Percentiles rank a stretch among this genome's conserved stretches.
These are phyloP conservation scores for Eptatretus atami DNA, from an alignment of 2,797 vertebrate genomes.

Conservation along the genomic window DNA sequence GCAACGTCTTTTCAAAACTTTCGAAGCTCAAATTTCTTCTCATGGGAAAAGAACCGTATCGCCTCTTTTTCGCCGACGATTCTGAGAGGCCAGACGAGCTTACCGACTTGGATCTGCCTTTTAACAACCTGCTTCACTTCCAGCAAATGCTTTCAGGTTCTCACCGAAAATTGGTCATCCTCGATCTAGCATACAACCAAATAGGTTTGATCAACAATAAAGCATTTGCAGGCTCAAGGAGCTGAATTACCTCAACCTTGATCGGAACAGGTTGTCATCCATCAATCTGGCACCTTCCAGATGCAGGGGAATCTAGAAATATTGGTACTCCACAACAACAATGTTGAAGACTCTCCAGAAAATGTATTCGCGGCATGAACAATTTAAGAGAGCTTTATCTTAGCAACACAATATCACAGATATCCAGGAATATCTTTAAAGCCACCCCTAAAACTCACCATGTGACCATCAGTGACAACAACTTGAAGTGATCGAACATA, in stretches of 20 bases:
- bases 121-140: slow-evolving; percentile 16
- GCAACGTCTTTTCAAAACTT: slow-evolving; percentile 20
- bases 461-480: slow-evolving; percentile 23
- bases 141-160: slow-evolving; percentile 19
- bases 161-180: slow-evolving; percentile 22
- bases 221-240: slow-evolving; percentile 19
- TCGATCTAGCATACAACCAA: slow-evolving; percentile 22
- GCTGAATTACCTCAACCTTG: slow-evolving; percentile 25
- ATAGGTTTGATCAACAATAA: slow-evolving; percentile 19
- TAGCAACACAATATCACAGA: slow-evolving; percentile 19
- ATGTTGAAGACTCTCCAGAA: slow-evolving; percentile 14
- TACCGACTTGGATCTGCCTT: slow-evolving; percentile 22
- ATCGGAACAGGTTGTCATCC: slow-evolving; percentile 22
- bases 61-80: slow-evolving; percentile 16
- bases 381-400: slow-evolving; percentile 27
- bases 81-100: slow-evolving; percentile 22
- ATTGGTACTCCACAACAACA: slow-evolving; percentile 27
- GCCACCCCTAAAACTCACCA: slow-evolving; percentile 19
- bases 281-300: slow-evolving; percentile 15
- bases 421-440: slow-evolving; percentile 18
- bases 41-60: slow-evolving; percentile 26
- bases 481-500: slow-evolving; percentile 20
- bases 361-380: slow-evolving; percentile 15
- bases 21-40: slow-evolving; percentile 26
- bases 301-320: slow-evolving; percentile 19